Percentiles rank a stretch among this genome's conserved stretches.
Evolutionary conservation across 1,140 invertebrate genomes (phyloP).

Genomic region (Brachionus rotundiformis): DNA sequence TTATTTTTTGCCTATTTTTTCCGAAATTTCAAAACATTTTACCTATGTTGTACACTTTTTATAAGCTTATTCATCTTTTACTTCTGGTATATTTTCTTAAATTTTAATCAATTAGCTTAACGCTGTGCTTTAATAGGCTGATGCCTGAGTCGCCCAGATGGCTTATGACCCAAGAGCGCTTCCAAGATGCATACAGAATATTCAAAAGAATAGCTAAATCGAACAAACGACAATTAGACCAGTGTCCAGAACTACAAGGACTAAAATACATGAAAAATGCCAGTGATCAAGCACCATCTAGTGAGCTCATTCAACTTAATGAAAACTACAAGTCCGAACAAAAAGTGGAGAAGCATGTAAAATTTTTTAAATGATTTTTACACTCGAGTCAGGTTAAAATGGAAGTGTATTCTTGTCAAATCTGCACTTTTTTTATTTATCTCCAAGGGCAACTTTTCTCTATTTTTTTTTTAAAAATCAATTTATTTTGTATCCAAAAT

Average conservation of each 20-base stretch:
- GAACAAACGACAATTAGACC: constrained; percentile 17
- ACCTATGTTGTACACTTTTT: not conserved
- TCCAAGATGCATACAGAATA: not conserved
- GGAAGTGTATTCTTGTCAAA: no score
- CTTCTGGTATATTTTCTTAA: not conserved
- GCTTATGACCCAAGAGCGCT: constrained; percentile 24
- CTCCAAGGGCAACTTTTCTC: no score
- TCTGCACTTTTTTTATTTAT: no score
- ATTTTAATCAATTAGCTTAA: not conserved
- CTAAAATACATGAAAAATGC: not conserved
- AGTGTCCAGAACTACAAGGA: not conserved
- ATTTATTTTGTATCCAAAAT: no score
- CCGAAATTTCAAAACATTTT: constrained; percentile 6
- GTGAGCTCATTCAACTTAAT: not conserved
- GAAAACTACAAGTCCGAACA: not conserved
- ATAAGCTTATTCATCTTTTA: not conserved
- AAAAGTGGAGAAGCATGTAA: not conserved
- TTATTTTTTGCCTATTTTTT: constrained; percentile 49
- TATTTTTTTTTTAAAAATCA: no score
- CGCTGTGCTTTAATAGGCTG: not conserved
- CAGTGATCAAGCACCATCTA: not conserved
- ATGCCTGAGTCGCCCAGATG: constrained; percentile 44
- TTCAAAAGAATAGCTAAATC: constrained; percentile 22
- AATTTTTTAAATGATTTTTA: not conserved
- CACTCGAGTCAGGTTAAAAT: no score